Percentiles rank a stretch among this genome's conserved stretches.
Conservation (phyloP, 2,797 vertebrate genomes). For the Falco cherrug region DNA sequence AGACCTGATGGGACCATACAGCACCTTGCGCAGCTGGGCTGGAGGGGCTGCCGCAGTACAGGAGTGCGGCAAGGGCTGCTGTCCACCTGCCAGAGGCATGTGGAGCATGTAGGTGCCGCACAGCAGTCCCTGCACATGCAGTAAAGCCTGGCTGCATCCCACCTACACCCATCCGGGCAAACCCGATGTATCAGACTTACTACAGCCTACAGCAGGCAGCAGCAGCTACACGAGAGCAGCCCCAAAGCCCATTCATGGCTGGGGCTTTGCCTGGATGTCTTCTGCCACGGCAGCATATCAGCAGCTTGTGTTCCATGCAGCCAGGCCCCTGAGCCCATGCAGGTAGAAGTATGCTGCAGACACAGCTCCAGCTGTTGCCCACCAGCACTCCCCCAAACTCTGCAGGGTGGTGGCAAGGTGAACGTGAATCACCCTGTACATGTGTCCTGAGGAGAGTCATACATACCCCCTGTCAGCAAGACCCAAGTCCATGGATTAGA, state of each 20-base stretch:
- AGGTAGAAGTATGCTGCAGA: background rate
- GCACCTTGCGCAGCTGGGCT: background rate
- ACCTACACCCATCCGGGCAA: background rate
- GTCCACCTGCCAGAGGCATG: background rate
- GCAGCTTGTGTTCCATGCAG: background rate
- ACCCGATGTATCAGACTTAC: no score
- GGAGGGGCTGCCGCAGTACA: background rate
- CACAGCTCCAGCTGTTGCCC: background rate
- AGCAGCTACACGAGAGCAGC: accelerated
- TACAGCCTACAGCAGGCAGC: background rate
- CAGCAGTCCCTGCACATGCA: background rate
- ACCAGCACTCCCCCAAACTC: background rate
- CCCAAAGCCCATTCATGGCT: background rate
- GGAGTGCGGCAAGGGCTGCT: background rate
- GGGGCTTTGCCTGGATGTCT: background rate
- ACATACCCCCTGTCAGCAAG: background rate
- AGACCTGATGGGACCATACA: background rate
- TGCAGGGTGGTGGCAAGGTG: background rate
- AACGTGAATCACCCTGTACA: accelerated
- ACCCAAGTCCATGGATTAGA: background rate
- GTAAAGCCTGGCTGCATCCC: background rate
- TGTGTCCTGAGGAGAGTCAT: background rate
- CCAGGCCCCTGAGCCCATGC: background rate
- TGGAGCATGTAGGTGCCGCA: background rate
- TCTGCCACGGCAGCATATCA: background rate